Base-by-base conservation (phyloP, 2,888 invertebrate species). In the Vanessa cardui region DNA sequence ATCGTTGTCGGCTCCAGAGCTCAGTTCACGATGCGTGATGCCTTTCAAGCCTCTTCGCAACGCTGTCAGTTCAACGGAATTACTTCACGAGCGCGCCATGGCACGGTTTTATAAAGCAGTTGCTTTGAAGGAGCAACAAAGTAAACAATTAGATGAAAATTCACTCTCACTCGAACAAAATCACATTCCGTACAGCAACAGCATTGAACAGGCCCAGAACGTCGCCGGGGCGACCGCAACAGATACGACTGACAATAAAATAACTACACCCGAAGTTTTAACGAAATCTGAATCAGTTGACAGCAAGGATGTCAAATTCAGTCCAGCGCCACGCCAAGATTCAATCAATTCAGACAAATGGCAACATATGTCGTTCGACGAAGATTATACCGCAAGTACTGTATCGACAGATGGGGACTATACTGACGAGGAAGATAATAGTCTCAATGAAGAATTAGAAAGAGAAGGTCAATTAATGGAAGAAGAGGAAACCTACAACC, bases 11-110 rank as follows among this genome's bases (percentile, higher is more conserved):
- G 95, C 97, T 15, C 97, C 97, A 0, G 97, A 97, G 82, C 86
- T 97, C 68, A 95, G 95, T 77, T 80, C 89, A 47, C 85, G 88
- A 47, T 82, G 83, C 72, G 77, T 86, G 44, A 85, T 93, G 78
- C 93, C 94, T 18, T 92, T 94, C 60, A 94, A 95, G 77, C 93
- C 94, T 58, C 86, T 97, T 46, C 94, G 96, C 39, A 94, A 95
- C 75, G 96, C 96, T 0, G 96, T 96, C 33, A 97, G 97, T 80
- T 97, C 97, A 3, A 96, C 96, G 0, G 97, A 97, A 82, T 91
- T 97, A 6, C 93, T 97, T 0, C 97, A 97, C 82, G 97, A 97
- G 82, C 94, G 95, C 56, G 96, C 96, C 15, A 96, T 97, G 96
- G 96, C 96, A 9, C 93, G 97, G 49, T 96, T 97, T 82, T 96